Evolutionary conservation across 2,797 vertebrate genomes (phyloP).

Genomic region (Sebastes oblongus): DNA sequence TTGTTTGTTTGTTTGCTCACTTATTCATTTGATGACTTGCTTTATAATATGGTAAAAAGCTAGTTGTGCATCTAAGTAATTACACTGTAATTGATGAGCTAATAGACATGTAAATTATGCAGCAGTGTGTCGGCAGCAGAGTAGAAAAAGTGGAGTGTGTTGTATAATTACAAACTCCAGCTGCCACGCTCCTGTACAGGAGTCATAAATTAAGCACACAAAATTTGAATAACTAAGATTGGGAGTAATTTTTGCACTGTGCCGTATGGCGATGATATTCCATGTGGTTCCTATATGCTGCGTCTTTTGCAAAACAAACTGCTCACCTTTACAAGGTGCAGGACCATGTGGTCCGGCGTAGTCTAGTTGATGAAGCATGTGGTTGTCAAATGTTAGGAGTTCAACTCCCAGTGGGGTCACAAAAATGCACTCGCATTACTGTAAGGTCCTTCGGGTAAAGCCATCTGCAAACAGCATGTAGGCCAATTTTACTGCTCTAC

Average conservation of each 20-base stretch:
- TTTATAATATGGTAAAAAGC: conserved; percentile 75
- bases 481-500: conserved; percentile 44
- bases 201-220: conserved; percentile 71
- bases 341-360: conserved; percentile 1
- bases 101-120: conserved; percentile 81
- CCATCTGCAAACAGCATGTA: conserved; percentile 61
- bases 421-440: conserved; percentile 47
- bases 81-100: conserved; percentile 82
- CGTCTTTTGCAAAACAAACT: not conserved
- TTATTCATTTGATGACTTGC: conserved; percentile 70
- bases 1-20: conserved; percentile 70
- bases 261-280: conserved; percentile 3
- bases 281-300: conserved; percentile 12
- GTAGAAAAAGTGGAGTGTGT: conserved; percentile 62
- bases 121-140: conserved; percentile 62
- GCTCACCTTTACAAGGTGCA: conserved; percentile 47
- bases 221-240: conserved; percentile 62
- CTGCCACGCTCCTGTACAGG: conserved; percentile 64
- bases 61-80: conserved; percentile 74
- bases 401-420: conserved; percentile 58
- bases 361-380: conserved; percentile 41
- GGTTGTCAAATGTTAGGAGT: conserved; percentile 54
- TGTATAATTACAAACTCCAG: conserved; percentile 79
- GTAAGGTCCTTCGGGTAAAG: conserved; percentile 45
- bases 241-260: conserved; percentile 26